phyloP scores from a whole-genome alignment of 2,797 vertebrate genomes.

The Mycteria americana region DNA sequence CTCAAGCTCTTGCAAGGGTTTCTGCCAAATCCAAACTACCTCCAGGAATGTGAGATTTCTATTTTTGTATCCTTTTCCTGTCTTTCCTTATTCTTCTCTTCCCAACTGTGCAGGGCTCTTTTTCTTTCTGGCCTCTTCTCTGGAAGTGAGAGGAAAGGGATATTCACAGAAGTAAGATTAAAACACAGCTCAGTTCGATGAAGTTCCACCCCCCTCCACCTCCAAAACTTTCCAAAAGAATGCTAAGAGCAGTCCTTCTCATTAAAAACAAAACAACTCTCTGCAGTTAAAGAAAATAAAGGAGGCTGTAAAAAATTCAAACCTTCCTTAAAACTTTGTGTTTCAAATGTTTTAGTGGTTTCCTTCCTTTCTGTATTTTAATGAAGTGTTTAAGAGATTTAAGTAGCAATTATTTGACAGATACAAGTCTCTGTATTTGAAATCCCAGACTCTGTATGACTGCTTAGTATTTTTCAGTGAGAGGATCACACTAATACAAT shows the following conservation, averaged over 20 bases:
- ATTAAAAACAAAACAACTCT: background rate
- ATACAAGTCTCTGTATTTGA: background rate
- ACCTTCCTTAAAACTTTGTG: background rate
- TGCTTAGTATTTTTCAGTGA: background rate
- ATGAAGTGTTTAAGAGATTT: background rate
- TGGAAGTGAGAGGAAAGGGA: background rate
- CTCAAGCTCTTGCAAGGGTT: background rate
- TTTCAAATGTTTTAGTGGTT: background rate
- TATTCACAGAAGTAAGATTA: background rate
- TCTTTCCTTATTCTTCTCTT: background rate
- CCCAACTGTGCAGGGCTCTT: background rate
- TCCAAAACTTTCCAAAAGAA: background rate
- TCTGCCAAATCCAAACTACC: background rate
- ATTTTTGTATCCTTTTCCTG: background rate
- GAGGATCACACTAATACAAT: background rate
- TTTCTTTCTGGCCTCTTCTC: background rate
- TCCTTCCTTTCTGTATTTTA: background rate
- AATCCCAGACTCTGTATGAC: background rate
- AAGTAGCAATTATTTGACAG: background rate
- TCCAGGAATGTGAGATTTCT: background rate
- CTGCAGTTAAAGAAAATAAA: background rate
- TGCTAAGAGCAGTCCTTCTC: background rate
- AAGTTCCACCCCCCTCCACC: background rate
- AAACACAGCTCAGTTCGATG: background rate
- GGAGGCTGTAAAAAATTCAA: background rate